Evolutionary conservation across 1,140 invertebrate genomes (phyloP), one percentile per base, ranked within the genome.

Genomic region (Whitmania pigra): DNA sequence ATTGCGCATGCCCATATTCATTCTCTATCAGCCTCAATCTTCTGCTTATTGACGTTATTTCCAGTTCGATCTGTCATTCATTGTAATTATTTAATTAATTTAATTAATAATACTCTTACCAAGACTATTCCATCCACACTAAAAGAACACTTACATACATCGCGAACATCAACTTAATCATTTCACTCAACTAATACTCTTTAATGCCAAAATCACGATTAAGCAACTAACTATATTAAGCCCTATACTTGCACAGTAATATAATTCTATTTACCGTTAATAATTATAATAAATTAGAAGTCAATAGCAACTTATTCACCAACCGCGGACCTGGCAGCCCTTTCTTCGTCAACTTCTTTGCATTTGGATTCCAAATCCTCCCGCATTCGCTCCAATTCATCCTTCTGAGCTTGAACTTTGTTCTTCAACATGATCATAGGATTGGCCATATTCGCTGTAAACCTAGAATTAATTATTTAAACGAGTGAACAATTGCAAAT

Each of bases 301-400:
- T 49, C 15, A 49, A 11, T 11, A 0, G 13, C 13, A 49, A 49
- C 9, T 11, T 49, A 49, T 63, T 25, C 18, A 63, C 57, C 22
- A 25, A 63, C 57, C 9, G 57, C 22, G 22, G 57, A 63, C 11
- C 15, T 22, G 1, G 22, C 29, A 7, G 29, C 29, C 29, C 29
- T 63, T 63, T 63, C 57, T 25, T 63, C 57, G 29, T 63, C 57
- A n/a, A 63, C 57, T 63, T 63, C 57, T 63, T 63, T 63, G 57
- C 57, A 63, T 63, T 63, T 63, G 22, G 9, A 13, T 15, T 63
- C 57, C 29, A 63, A 63, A 18, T 63, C 57, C 11, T 63, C 57
- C 57, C 18, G 9, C 22, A 63, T 63, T 20, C 29, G 9, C 22
- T 63, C 57, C 57, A 63, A 13, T 63, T 63, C 57, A 63, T 63